Base-by-base conservation (phyloP, 1,140 invertebrate genomes). In the Drosophila burlai region DNA sequence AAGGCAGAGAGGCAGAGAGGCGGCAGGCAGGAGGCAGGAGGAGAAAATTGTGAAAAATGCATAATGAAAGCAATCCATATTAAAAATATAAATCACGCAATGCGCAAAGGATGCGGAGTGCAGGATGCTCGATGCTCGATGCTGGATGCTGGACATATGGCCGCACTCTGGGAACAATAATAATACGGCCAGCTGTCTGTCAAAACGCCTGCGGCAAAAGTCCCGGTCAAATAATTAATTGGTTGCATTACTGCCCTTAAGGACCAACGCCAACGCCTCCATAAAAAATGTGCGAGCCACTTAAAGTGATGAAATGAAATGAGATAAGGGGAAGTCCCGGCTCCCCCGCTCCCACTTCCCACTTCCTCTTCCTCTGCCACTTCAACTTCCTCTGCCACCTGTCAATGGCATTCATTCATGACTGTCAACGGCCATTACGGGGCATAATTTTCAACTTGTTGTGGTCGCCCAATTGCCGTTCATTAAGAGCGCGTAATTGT, bases 31-130 rank as follows among this genome's bases (percentile, higher is more conserved):
- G 4, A 38, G 4, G 34, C 9, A 38, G 13, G 16, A 31, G 21
- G 15, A 42, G 58, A 49, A 80, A 80, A 79, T 81, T 66, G 80
- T 67, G 80, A 87, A 89, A 89, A 89, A 81, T 84, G 84, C 83
- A 87, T 87, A 87, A 89, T 87, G 83, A 87, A 87, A 84, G 83
- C 85, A 78, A 87, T 89, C 73, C 84, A 83, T 87, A 87, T 87
- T 84, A 84, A 87, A 74, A 87, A 72, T 77, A 87, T 87, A 87
- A 87, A 87, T 87, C 83, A 87, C 85, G 71, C 75, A 75, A 24
- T 81, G 71, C 85, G 72, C 68, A 67, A 67, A 74, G 55, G 50
- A 45, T 61, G 34, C 66, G 31, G 47, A 10, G 34, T 34, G 40
- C 18, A 46, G 47, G 15, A 36, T 26, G 58, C 29, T n/a, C 15